Base-by-base conservation (phyloP, 2,113 vertebrate species). In the Aphyosemion australe region DNA sequence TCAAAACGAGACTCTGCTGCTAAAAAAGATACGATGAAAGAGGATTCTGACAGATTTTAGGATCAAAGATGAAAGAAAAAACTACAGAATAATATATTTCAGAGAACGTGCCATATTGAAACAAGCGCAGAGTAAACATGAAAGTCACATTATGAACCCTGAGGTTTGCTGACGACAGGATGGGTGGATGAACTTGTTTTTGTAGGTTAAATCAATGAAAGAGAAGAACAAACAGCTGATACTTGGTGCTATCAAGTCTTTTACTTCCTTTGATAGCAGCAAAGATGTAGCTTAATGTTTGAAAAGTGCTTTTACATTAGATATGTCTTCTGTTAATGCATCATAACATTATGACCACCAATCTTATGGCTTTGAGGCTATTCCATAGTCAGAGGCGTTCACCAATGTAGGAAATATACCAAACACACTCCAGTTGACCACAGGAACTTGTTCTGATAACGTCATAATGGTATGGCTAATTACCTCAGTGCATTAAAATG, bases 191-290 rank as follows among this genome's bases (percentile, higher is more conserved):
- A 66, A 82, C 82, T 80, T 83, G 77, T 78, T 86, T 85, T 82
- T 79, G 57, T 79, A 41, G 66, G 67, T 69, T 84, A 61, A 82
- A 76, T 66, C 82, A 84, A 85, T 48, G 12, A 20, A 66, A 69
- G 61, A 69, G 61, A 21, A 56, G 21, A 59, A n/a, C 32, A 86
- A 77, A 77, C 46, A 87, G 14, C 19, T 5, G 20, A 20, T 19
- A 45, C 15, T 49, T 64, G 48, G 12, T 54, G 15, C 46, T 3
- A n/a, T 13, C 37, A 34, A 26, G 26, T 26, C 5, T 26, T 26
- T 26, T 2, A 26, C 26, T 26, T 26, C 26, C 48, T 16, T 5
- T 9, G 8, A 55, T 12, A 34, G 51, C 6, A 53, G 6, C 14
- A 19, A 14, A 49, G 31, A 21, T 21, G 21, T 19, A 20, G 47